Evolutionary conservation across 2,888 invertebrate genomes (phyloP), one percentile per base, ranked within the genome.

Genomic region (Cacoxenus indagator): DNA sequence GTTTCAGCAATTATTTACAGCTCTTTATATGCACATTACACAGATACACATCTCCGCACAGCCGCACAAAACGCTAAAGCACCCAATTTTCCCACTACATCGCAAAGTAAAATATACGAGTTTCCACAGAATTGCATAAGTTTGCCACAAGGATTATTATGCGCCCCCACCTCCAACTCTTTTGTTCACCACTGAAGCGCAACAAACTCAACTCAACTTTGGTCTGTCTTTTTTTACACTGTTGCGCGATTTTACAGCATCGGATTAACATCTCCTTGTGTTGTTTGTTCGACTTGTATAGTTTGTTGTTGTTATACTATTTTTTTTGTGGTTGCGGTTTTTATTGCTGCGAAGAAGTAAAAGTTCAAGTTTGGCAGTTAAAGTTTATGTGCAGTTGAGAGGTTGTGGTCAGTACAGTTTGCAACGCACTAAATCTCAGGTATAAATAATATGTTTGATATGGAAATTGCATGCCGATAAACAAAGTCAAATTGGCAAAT

Each of bases 1-100:
- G 84, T 84, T 78, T 79, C 76, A 77, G 79, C 81, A 82, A 82
- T 82, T 84, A 84, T 83, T 83, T 83, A 78, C 82, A 84, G 81
- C 78, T 81, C 76, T 76, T 80, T 77, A 69, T 62, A 29, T 26
- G 65, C 31, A 45, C 43, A 62, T 24, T 22, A 57, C 27, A 37
- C n/a, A 61, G 37, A 37, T 43, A 14, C 43, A 43, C 43, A 61
- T 29, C 9, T 29, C 29, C 59, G 19, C 51, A 22, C 22, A n/a
- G 2, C 22, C 19, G n/a, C 22, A 19, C 22, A 14, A 3, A 45
- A 64, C 45, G 11, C 45, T 11, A 24, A 11, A 11, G 19, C 51
- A 22, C 43, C 26, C 31, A 45, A 11, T 19, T 43, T 11, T 55
- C 14, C 4, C 37, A 45, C 14, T 29, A 4, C 27, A 11, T 31